phyloP scores from a whole-genome alignment of 2,888 invertebrate genomes.

The Tenodera sinensis region DNA sequence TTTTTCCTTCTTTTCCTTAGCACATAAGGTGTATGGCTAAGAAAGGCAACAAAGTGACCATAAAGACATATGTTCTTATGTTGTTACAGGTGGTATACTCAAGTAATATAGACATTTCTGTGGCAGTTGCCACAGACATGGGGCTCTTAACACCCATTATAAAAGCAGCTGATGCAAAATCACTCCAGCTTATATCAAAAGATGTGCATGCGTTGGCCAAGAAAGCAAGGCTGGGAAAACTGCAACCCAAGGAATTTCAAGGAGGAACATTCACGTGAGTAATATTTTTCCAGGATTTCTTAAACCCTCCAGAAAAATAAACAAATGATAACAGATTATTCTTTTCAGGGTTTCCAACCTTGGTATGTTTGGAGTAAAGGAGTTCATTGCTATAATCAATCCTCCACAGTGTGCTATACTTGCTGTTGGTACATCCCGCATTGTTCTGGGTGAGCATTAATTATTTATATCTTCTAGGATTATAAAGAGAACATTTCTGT shows the following conservation, averaged over 20 bases:
- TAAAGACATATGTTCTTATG: background rate
- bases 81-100: background rate
- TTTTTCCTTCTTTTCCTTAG: no score
- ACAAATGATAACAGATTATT: no score
- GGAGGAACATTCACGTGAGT: background rate
- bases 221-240: constrained; percentile 57
- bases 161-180: constrained; percentile 51
- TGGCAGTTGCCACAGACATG: constrained; percentile 62
- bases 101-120: constrained; percentile 52
- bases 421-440: constrained; percentile 48
- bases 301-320: background rate
- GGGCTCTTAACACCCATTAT: constrained; percentile 65
- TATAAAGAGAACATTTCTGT: no score
- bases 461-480: background rate
- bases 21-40: no score
- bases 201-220: constrained; percentile 52
- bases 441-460: background rate
- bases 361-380: constrained; percentile 63
- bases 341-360: constrained; percentile 60
- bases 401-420: constrained; percentile 65
- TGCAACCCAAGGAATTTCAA: constrained; percentile 63
- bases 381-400: constrained; percentile 65
- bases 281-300: background rate
- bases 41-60: no score
- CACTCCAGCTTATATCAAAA: constrained; percentile 52